phyloP scores from a whole-genome alignment of 2,797 vertebrate genomes.

The Austrolebias charrua region DNA sequence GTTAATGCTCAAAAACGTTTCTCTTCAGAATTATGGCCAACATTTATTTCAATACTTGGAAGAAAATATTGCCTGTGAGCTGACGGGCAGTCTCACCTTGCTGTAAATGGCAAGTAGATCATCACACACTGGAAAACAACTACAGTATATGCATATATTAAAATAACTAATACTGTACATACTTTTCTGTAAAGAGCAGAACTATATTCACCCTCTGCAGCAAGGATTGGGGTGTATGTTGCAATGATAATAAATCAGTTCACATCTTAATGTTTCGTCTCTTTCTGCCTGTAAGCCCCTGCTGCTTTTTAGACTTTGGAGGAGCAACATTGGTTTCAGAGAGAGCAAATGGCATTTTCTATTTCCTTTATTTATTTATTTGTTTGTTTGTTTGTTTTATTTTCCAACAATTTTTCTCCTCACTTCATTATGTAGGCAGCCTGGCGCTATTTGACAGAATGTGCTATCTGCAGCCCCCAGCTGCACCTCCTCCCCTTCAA shows the following conservation, averaged over 20 bases:
- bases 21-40: too few species aligned
- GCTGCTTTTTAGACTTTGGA: constrained; percentile 43
- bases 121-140: constrained; percentile 4
- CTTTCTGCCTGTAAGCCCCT: constrained; percentile 44
- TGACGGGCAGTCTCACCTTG: background rate
- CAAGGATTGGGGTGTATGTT: constrained; percentile 1
- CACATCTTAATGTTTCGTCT: constrained; percentile 70
- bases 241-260: constrained; percentile 70
- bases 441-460: constrained; percentile 82
- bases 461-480: constrained; percentile 84
- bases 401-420: constrained; percentile 54
- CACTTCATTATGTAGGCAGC: constrained; percentile 84
- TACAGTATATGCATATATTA: background rate
- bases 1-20: too few species aligned
- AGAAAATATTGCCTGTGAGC: too few species aligned
- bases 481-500: constrained; percentile 60
- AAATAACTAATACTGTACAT: fast-evolving
- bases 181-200: background rate
- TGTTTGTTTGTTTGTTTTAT: constrained; percentile 39
- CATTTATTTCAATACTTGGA: too few species aligned
- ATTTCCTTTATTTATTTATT: constrained; percentile 34
- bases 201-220: background rate
- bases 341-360: constrained; percentile 62
- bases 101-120: background rate
- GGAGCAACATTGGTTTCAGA: constrained; percentile 55